Percentiles rank a stretch among this genome's conserved stretches.
Evolutionary conservation across 2,888 invertebrate genomes (phyloP).

Genomic region (Acanthosoma haemorrhoidale): DNA sequence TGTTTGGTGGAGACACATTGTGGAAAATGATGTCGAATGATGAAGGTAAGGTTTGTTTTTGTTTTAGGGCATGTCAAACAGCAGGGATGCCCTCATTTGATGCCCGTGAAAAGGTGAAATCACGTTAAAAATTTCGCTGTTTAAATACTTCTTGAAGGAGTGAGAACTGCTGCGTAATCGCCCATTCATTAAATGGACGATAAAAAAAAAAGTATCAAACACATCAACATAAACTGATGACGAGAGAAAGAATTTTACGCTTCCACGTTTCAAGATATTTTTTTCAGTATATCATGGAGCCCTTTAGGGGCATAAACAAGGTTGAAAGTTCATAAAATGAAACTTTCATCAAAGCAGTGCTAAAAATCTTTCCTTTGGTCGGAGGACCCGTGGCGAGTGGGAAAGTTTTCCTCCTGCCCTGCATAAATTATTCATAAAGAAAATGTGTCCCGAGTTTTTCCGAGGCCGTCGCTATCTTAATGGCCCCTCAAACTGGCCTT

Average conservation of each 20-base stretch:
- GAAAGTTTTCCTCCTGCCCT: neutral
- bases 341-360: constrained; percentile 10
- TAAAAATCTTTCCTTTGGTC: constrained; percentile 5
- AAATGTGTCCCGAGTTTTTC: constrained; percentile 12
- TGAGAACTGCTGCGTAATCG: no score
- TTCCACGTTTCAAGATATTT: neutral
- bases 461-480: neutral
- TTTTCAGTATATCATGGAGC: neutral
- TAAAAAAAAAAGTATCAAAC: neutral
- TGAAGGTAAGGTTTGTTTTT: no score
- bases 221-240: neutral
- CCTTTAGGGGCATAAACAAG: constrained; percentile 8
- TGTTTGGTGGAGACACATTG: no score
- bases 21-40: no score
- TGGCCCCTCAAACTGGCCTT: constrained; percentile 8
- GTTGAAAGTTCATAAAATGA: neutral
- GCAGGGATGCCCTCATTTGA: no score
- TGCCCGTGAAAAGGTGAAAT: no score
- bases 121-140: no score
- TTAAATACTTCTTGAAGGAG: no score
- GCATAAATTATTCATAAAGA: constrained; percentile 12
- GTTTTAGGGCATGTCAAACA: no score
- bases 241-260: neutral
- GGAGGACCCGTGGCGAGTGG: neutral
- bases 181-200: no score